Evolutionary conservation across 2,888 invertebrate species (phyloP).

Genomic region (Tenthredo livida): DNA sequence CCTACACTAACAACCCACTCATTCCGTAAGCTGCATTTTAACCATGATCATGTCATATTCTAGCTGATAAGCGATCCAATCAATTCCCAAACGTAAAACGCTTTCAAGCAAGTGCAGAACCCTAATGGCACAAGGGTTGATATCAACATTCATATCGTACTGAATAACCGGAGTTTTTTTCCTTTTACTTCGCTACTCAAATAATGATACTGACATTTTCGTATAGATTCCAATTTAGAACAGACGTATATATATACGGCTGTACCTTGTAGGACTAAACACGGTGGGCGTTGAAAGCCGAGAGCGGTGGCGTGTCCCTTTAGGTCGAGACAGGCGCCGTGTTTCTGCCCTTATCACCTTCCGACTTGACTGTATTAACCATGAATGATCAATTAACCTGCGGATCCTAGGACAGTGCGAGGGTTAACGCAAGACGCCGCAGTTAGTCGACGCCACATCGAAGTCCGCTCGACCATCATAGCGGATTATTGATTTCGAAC

Average conservation of each 20-base stretch:
- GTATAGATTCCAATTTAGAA: neutral
- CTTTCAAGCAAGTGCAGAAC: neutral
- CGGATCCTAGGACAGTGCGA: constrained; percentile 63
- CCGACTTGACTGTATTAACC: constrained; percentile 75
- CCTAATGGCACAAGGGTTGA: neutral
- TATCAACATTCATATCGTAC: neutral
- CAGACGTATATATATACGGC: too few relatives aligned
- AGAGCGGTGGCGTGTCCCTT: constrained; percentile 60
- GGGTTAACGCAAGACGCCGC: constrained; percentile 34
- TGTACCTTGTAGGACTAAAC: neutral
- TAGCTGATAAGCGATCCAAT: constrained; percentile 6
- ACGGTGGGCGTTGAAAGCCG: constrained; percentile 59
- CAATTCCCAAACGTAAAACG: neutral
- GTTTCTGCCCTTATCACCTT: constrained; percentile 70
- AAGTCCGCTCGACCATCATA: constrained; percentile 9
- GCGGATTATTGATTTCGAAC: constrained; percentile 26
- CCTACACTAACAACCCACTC: neutral
- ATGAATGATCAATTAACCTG: constrained; percentile 78
- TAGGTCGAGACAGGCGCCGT: constrained; percentile 52
- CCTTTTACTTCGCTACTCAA: neutral
- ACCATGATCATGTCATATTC: neutral
- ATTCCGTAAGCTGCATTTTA: neutral
- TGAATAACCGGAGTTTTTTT: neutral
- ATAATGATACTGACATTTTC: neutral
- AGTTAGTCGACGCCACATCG: constrained; percentile 35